Conservation (phyloP, 2,888 invertebrate genomes). For the Salpingus planirostris region DNA sequence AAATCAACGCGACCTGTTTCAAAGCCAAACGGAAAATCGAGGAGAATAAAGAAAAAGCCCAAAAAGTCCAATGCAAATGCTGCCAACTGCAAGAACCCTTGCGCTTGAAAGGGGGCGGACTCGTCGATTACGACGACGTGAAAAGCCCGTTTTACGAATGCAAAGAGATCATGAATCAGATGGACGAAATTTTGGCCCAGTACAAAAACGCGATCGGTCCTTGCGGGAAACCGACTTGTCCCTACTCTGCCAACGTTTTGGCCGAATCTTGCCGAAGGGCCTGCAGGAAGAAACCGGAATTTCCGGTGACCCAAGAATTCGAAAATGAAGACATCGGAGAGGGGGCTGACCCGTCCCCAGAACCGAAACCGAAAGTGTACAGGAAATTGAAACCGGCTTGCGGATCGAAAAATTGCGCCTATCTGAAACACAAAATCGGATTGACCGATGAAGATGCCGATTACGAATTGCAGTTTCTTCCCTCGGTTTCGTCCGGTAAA, state of each 20-base stretch:
- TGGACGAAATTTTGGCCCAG: slow-evolving; percentile 30
- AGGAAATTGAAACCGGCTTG: slow-evolving; percentile 26
- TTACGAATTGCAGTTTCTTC: slow-evolving; percentile 25
- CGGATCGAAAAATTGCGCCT: slow-evolving; percentile 33
- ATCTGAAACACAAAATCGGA: slow-evolving; percentile 31
- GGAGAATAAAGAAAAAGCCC: neutral
- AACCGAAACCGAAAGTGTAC: slow-evolving; percentile 5
- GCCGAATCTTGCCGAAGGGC: slow-evolving; percentile 27
- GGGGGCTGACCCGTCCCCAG: neutral
- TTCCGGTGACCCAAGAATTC: neutral
- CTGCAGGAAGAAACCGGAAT: slow-evolving; percentile 16
- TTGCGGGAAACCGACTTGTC: slow-evolving; percentile 34
- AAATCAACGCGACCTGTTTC: slow-evolving; percentile 1
- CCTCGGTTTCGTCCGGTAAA: slow-evolving; percentile 23
- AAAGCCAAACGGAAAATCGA: too few species aligned
- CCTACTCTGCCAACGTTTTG: slow-evolving; percentile 29
- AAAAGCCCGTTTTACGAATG: slow-evolving; percentile 26
- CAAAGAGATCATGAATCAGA: slow-evolving; percentile 36
- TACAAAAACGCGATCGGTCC: slow-evolving; percentile 37
- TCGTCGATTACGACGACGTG: slow-evolving; percentile 13
- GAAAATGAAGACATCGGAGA: neutral
- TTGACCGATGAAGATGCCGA: slow-evolving; percentile 30
- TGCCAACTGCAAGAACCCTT: neutral
- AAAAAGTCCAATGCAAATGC: neutral
- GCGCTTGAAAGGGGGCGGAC: slow-evolving; percentile 21